Conservation (phyloP, 2,888 invertebrate genomes). For the Pachydiplax longipennis region DNA sequence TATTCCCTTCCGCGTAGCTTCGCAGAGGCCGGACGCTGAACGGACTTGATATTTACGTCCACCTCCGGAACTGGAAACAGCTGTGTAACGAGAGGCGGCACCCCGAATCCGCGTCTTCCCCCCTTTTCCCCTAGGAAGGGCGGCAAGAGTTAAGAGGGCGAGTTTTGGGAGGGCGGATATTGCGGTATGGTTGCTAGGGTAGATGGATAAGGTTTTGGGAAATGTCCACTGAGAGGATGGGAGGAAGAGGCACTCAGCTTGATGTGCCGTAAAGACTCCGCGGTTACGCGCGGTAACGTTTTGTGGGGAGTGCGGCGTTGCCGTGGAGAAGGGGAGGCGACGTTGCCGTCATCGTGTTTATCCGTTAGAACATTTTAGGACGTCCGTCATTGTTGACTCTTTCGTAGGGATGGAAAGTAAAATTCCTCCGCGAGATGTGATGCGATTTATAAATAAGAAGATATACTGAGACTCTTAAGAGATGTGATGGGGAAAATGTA, state of each 20-base stretch:
- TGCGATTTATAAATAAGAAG: too few relatives aligned
- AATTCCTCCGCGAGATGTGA: too few relatives aligned
- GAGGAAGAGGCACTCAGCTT: neutral
- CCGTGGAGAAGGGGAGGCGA: neutral
- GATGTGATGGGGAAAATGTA: too few relatives aligned
- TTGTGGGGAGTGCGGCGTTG: neutral
- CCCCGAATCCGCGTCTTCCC: neutral
- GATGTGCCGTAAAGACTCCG: neutral
- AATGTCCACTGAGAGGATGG: neutral
- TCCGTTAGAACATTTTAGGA: neutral
- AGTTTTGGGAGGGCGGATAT: neutral
- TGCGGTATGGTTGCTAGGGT: neutral
- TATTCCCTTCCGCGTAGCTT: neutral
- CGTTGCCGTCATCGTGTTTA: neutral
- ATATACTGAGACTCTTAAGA: too few relatives aligned
- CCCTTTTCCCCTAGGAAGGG: neutral
- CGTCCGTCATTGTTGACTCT: neutral
- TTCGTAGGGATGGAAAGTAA: too few relatives aligned
- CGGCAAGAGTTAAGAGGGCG: neutral
- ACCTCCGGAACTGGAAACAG: neutral
- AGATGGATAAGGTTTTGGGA: neutral
- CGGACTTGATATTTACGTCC: neutral
- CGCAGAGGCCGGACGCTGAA: neutral
- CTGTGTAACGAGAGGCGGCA: neutral
- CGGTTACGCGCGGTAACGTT: conserved; percentile 1